phyloP scores from a whole-genome alignment of 2,888 invertebrate genomes.

The Nasonia oneida region DNA sequence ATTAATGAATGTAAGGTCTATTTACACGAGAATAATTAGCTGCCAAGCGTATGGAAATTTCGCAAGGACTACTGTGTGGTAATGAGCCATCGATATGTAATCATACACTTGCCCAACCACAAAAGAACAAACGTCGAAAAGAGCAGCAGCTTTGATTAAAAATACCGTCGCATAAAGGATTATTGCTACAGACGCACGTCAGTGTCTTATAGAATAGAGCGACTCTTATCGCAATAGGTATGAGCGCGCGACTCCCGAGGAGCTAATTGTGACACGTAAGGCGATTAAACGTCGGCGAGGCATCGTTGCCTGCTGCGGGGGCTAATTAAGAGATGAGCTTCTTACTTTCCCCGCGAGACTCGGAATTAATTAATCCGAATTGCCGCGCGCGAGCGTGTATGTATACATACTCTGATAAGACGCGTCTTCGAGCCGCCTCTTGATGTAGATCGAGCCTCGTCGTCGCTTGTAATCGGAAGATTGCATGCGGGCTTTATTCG shows the following conservation, averaged over 20 bases:
- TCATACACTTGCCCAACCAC: background rate
- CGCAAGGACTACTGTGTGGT: background rate
- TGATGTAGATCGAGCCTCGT: background rate
- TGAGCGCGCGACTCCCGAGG: conserved; percentile 12
- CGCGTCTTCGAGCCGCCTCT: background rate
- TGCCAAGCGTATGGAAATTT: background rate
- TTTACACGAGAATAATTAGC: conserved; percentile 35
- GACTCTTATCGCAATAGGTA: background rate
- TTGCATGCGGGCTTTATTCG: conserved; percentile 19
- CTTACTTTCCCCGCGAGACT: conserved; percentile 65
- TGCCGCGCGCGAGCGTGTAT: conserved; percentile 58
- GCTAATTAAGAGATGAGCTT: conserved; percentile 75
- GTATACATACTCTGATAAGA: conserved; percentile 12
- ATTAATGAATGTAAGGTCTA: background rate
- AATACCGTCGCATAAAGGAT: background rate
- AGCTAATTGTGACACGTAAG: conserved; percentile 76
- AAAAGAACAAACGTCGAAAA: background rate
- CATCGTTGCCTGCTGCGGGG: conserved; percentile 69
- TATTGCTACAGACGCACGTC: no score
- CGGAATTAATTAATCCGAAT: conserved; percentile 74
- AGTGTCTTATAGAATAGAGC: background rate
- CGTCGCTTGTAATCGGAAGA: background rate
- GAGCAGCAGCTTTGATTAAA: background rate
- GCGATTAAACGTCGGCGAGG: conserved; percentile 70
- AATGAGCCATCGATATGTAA: background rate